Evolutionary conservation across 1,140 invertebrate species (phyloP), one percentile per base, ranked within the genome.

Genomic region (Drosophila arawakana): DNA sequence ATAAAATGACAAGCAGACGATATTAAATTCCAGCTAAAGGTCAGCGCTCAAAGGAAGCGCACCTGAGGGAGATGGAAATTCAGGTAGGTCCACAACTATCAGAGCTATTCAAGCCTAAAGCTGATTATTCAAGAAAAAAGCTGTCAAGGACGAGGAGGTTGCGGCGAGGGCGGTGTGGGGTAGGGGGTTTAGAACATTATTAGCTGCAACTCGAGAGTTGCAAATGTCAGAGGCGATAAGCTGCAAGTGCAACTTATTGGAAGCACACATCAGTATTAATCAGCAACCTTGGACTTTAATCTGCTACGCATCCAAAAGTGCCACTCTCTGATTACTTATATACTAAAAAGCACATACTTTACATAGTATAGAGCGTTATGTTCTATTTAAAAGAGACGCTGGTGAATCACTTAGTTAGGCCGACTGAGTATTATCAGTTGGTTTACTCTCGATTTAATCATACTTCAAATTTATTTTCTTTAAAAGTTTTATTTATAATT

Each of bases 1-100:
- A 58, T 11, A 41, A 46, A 67, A 57, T 65, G 49, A 57, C 21
- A 41, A 54, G 46, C n/a, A 72, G 11, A 41, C 18, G 41, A 66
- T 72, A 76, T 76, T 76, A 76, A 76, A 76, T 76, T 76, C 73
- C 69, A 25, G 44, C 39, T 46, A 71, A 71, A 65, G 67, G 67
- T 75, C 67, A 75, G 44, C 58, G 47, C 15, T 65, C 58, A 46
- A 34, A 63, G 62, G 50, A 50, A 13, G 35, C 13, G 13, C 30
- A 11, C 10, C 1, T 25, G 18, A 35, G 50, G 18, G 7, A 0
- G 34, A 3, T 10, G 43, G 34, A 18, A 21, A 35, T 21, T 41
- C 55, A 69, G 63, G 67, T 75, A 70, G 55, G 60, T 66, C 55
- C 60, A 70, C 49, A 81, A 47, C 66, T 59, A 76, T 6, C 25